Conservation (phyloP, 2,888 invertebrate genomes). For the Dolomedes plantarius region DNA sequence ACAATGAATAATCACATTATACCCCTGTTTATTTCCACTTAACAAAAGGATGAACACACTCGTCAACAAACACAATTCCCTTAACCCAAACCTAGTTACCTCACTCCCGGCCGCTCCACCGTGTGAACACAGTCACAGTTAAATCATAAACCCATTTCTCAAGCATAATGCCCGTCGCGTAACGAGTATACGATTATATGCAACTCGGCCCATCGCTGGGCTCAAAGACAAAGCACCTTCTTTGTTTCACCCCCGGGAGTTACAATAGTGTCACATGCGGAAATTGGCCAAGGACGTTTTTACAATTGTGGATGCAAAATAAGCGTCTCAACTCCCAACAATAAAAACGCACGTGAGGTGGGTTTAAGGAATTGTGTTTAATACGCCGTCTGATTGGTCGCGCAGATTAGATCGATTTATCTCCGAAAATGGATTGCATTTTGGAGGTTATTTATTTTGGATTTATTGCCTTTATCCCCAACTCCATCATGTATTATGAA, state of each 20-base stretch:
- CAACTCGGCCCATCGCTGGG: not conserved
- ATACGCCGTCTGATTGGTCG: too few relatives aligned
- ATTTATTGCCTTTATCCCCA: too few relatives aligned
- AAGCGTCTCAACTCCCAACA: not conserved
- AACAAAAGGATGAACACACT: conserved; percentile 3
- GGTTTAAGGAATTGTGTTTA: too few relatives aligned
- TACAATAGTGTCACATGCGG: conserved; percentile 10
- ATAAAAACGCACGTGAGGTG: not conserved
- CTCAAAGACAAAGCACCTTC: not conserved
- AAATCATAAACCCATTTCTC: conserved; percentile 10
- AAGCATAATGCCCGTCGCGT: not conserved
- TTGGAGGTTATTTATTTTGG: too few relatives aligned
- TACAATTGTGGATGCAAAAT: not conserved
- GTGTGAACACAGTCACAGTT: conserved; percentile 14
- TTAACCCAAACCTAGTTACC: conserved; percentile 11
- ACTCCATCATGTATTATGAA: too few relatives aligned
- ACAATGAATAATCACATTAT: not conserved
- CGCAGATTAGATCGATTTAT: too few relatives aligned
- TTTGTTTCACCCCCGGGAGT: not conserved
- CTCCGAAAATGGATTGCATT: too few relatives aligned
- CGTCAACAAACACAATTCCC: not conserved
- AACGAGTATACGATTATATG: not conserved
- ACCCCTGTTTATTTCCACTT: not conserved
- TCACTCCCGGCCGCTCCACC: not conserved
- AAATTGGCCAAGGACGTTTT: not conserved